Base-by-base conservation (phyloP, 2,888 invertebrate genomes). In the Eupithecia exiguata region DNA sequence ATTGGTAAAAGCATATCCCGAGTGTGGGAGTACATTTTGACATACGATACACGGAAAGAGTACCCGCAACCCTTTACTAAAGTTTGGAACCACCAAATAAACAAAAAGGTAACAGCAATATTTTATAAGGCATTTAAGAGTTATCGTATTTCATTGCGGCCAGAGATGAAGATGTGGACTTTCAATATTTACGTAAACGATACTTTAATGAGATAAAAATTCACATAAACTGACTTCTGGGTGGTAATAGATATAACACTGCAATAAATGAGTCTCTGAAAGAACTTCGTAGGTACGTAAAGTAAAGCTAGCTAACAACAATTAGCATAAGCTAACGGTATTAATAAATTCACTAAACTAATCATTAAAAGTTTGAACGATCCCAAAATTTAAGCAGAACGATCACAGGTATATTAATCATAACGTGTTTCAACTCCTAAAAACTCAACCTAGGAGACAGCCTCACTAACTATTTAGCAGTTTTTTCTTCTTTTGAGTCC, bases 21-120 rank as follows among this genome's bases (percentile, higher is more conserved):
- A 77, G 72, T 86, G 89, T 89, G 89, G 87, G 90, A 90, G 87
- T 85, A 81, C 80, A 80, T 78, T 82, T 75, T 76, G 91, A 86
- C 81, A 91, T 85, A 82, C 81, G 90, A 91, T 90, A 92, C 88
- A 84, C 86, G 84, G 87, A 86, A 89, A 84, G 76, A 75, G 86
- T 84, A 84, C 84, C 85, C 81, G 83, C 81, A 85, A 86, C 85
- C 88, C 87, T 86, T 82, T 79, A 75, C 80, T 82, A 84, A 82
- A 86, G 78, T 85, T 82, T 82, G 78, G 84, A 87, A 86, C 84
- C 85, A 86, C 82, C 82, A 84, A 86, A 84, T 85, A 88, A 90
- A 89, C 84, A 90, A 72, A 83, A 85, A 83, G 80, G 80, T 84
- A 84, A 85, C 85, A 85, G 83, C 81, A 77, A 83, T 83, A 77